phyloP scores from a whole-genome alignment of 2,888 invertebrate genomes.

The Drepana falcataria region DNA sequence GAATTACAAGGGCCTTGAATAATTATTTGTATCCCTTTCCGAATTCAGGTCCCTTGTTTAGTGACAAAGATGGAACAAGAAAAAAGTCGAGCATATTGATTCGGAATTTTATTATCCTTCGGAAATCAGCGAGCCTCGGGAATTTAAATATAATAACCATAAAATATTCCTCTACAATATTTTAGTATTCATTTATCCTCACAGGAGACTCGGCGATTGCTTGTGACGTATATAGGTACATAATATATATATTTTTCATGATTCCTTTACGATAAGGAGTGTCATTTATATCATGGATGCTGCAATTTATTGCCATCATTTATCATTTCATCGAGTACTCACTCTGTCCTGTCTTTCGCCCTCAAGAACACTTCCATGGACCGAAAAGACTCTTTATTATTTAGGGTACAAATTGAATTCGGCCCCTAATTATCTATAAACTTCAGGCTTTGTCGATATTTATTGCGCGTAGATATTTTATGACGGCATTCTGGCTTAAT shows the following conservation, averaged over 20 bases:
- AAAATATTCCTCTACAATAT: constrained; percentile 30
- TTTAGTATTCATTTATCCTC: constrained; percentile 46
- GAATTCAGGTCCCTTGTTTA: background rate
- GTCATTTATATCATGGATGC: constrained; percentile 57
- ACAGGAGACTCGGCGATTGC: constrained; percentile 35
- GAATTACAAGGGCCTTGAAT: background rate
- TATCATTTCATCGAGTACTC: constrained; percentile 61
- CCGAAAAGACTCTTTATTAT: constrained; percentile 22
- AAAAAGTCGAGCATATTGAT: constrained; percentile 22
- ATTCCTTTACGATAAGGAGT: constrained; percentile 48
- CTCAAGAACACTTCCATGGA: constrained; percentile 23
- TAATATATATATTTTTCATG: constrained; percentile 52
- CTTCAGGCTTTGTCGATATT: background rate
- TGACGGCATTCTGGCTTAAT: too few species aligned
- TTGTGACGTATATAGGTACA: constrained; percentile 55
- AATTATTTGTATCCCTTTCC: background rate
- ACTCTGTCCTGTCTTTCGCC: constrained; percentile 28
- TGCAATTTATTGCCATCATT: constrained; percentile 64
- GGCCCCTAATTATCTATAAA: constrained; percentile 3
- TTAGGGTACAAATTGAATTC: background rate
- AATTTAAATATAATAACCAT: constrained; percentile 34
- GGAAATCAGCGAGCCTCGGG: constrained; percentile 22
- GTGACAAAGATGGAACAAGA: background rate
- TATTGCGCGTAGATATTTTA: background rate
- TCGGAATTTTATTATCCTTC: constrained; percentile 11